Evolutionary conservation across 2,888 invertebrate species (phyloP), one percentile per base, ranked within the genome.

Genomic region (Alviniconcha strummeri): DNA sequence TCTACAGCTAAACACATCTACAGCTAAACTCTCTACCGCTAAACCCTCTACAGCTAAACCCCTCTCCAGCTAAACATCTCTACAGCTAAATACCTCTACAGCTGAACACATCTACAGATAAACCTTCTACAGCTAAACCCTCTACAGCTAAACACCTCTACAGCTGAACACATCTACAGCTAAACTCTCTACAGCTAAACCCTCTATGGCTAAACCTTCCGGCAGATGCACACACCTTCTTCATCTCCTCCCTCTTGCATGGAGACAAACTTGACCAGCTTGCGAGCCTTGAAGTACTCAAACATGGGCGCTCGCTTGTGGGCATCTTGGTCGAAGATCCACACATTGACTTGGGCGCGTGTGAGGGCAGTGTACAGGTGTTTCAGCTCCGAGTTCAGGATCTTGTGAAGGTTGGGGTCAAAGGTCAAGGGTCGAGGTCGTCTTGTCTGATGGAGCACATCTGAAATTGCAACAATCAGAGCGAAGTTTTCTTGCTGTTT

Each of bases 301-400:
- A 92, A 92, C 90, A 92, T 91, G 0, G 92, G 91, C 19, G 88
- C 89, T 71, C 91, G 86, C 36, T 89, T 90, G 7, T 90, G 90
- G 52, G 80, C 80, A 82, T 91, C 90, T 80, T 90, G 89, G 83
- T 92, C 92, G 88, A 91, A 92, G n/a, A 92, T 90, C 92, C 92
- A 92, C n/a, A 92, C 91, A 85, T 92, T 92, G 36, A 91, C 91
- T 2, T 91, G 80, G 0, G 92, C 91, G n/a, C 92, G 83, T 0
- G 92, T 92, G 82, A 92, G 60, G 4, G 92, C 92, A 11, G 92
- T 92, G 88, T 92, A 92, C 81, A 92, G 84, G 55, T 91, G 90
- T 84, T 92, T 92, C 76, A 92, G 86, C 83, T 92, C 92, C 0
- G 91, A 90, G 86, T 91, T 91, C 80, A 92, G 86, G 55, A 92